Evolutionary conservation across 2,888 invertebrate species (phyloP), one percentile per base, ranked within the genome.

Genomic region (Metellina segmentata): DNA sequence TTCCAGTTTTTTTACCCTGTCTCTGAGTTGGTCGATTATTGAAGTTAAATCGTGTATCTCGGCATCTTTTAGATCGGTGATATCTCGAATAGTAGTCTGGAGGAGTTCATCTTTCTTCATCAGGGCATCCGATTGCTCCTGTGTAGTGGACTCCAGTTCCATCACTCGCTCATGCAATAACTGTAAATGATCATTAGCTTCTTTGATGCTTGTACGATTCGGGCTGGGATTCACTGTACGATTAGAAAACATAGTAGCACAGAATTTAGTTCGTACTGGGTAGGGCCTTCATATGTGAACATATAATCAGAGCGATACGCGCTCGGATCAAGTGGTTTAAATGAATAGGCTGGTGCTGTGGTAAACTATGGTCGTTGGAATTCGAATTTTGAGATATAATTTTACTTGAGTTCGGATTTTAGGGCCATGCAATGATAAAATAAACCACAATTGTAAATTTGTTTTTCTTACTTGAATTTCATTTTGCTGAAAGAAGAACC

Each of bases 181-280:
- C 86, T 94, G 94, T 51, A 95, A 93, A 91, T 95, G 95, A 91
- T 94, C 94, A 89, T 95, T 95, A 19, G 95, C 95, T 93, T 95
- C 95, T 92, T 95, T 94, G 72, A 95, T 95, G 87, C 94, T 94
- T 11, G 90, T 93, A n/a, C 92, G 89, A 81, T 92, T 93, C 13
- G 93, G 93, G 78, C 93, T 93, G 51, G 93, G 93, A 72, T 91
- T 93, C 11, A 93, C 90, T 16, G 91, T 79, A 20, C 93, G 93
- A 61, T 90, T 87, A 52, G 93, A 90, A 85, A 93, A 93, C 93
- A 93, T 93, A 74, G 78, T 90, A 90, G 48, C 51, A 49, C n/a
- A 51, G 16, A 34, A 16, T 82, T 82, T 48, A 82, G 48, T 71
- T 49, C 71, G 49, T 48, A 51, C 19, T 79, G 79, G 79, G 79